A percentile compares a stretch with the other conserved stretches of the same genome.
phyloP scores from a whole-genome alignment of 2,797 vertebrate genomes.

The Dipus sagitta region DNA sequence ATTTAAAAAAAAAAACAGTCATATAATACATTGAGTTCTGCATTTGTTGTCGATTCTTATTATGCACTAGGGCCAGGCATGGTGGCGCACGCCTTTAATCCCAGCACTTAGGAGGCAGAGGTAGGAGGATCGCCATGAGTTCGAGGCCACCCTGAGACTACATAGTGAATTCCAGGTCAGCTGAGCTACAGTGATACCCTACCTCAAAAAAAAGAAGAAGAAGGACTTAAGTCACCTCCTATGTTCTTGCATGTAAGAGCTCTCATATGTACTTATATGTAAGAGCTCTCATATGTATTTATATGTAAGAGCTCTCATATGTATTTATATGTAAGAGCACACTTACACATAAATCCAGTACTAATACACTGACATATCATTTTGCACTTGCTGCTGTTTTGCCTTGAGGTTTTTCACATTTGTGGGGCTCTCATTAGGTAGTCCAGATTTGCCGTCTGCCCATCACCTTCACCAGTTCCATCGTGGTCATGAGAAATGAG shows the following conservation, averaged over 20 bases:
- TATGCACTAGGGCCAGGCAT: not conserved
- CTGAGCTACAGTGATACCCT: too few species aligned
- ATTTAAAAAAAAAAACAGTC: not conserved
- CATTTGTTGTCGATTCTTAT: not conserved
- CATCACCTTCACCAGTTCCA: not conserved
- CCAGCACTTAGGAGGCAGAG: too few species aligned
- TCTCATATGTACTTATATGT: not conserved
- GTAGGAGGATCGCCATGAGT: too few species aligned
- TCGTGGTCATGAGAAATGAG: not conserved
- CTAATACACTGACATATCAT: not conserved
- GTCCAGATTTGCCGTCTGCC: not conserved
- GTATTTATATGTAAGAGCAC: not conserved
- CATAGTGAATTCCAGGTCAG: too few species aligned
- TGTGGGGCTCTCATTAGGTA: not conserved
- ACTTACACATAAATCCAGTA: not conserved
- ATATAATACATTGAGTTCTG: constrained; percentile 19
- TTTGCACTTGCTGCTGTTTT: constrained; percentile 10
- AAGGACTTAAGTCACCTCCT: constrained; percentile 1
- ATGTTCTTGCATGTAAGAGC: not conserved
- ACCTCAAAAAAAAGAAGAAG: not conserved
- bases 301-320: too few species aligned
- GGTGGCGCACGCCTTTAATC: too few species aligned
- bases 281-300: too few species aligned
- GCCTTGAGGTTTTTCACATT: not conserved
- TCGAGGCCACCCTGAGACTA: too few species aligned